Base-by-base conservation (phyloP, 2,888 invertebrate species). In the Drosophila acutilabella region DNA sequence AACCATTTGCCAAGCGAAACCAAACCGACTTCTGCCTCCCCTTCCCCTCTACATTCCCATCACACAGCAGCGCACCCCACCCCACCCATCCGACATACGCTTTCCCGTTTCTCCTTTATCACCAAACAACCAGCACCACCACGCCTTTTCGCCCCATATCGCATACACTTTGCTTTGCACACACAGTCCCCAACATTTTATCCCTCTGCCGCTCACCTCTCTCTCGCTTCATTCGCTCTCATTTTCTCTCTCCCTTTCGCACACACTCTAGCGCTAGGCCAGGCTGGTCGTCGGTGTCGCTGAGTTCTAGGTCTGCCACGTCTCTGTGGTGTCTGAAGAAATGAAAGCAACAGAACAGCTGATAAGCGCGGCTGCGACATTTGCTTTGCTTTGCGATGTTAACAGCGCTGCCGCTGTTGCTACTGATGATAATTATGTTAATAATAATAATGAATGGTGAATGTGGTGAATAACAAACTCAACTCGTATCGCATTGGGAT, bases 321-420 rank as follows among this genome's bases (percentile, higher is more conserved):
- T 72, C 72, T 74, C 45, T 70, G 40, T 51, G 51, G 52, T 66
- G 50, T 79, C 64, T 71, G 50, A 75, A 62, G 68, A 61, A 81
- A 75, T 57, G 50, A 79, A 81, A 60, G 75, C 65, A 78, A 84
- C 71, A 71, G 64, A 71, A 81, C 81, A 81, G 71, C 85, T 80
- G 81, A 84, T 84, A 81, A 67, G 79, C 79, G 57, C 48, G 45
- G 60, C 53, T 57, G 45, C 44, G 30, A 33, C 40, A 38, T 23
- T 66, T 26, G 13, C n/a, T 47, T 33, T 64, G 45, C 2, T n/a
- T 30, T 30, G n/a, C 30, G 16, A 18, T 13, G 18, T 54, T 41
- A 14, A 44, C 52, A 48, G 10, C 23, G 23, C 6, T 33, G 20
- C 10, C 18, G 38, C 11, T 33, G 23, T 10, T 33, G 20, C 16